phyloP scores from a whole-genome alignment of 2,888 invertebrate genomes.

The Rhopalosiphum nymphaeae region DNA sequence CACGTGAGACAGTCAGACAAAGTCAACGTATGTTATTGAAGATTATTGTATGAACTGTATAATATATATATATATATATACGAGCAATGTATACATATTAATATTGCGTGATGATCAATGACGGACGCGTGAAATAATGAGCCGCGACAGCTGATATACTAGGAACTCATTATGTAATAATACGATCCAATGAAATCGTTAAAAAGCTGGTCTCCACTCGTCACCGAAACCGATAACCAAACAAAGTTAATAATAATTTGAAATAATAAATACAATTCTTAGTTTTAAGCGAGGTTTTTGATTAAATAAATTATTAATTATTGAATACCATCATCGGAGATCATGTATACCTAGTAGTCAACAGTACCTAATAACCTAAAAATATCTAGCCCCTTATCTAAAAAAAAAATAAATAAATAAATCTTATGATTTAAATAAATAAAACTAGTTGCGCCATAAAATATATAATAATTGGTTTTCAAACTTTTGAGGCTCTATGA shows the following conservation, averaged over 20 bases:
- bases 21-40: not conserved
- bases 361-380: not conserved
- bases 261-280: not conserved
- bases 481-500: not conserved
- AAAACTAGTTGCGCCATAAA: too few relatives aligned
- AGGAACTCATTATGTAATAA: not conserved
- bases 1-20: not conserved
- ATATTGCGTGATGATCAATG: not conserved
- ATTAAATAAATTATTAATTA: not conserved
- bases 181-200: not conserved
- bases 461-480: not conserved
- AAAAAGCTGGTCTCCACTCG: not conserved
- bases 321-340: not conserved
- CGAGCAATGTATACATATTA: not conserved
- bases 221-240: not conserved
- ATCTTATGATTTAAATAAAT: too few relatives aligned
- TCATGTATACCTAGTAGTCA: not conserved
- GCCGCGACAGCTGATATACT: not conserved
- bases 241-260: not conserved
- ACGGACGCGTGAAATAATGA: not conserved
- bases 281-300: not conserved
- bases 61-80: not conserved
- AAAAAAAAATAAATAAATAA: not conserved
- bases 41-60: not conserved
- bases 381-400: not conserved